Evolutionary conservation across 1,140 invertebrate genomes (phyloP), one percentile per base, ranked within the genome.

Genomic region (Lucilia sericata): DNA sequence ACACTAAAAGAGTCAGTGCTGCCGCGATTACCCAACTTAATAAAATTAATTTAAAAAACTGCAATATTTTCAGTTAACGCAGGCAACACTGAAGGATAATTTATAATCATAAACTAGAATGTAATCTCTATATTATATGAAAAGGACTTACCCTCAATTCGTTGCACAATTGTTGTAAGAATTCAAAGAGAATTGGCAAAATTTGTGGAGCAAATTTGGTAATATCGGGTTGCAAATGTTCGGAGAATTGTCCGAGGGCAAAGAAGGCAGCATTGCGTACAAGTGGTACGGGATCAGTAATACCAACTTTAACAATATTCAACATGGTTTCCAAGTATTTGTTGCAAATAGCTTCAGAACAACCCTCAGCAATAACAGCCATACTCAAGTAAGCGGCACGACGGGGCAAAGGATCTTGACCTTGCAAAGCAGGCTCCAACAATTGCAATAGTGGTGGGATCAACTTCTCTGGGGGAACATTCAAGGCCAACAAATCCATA

Each of bases 171-270:
- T 94, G 92, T 19, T 92, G 91, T 1, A 97, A 90, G 86, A 94
- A 95, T 78, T 95, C 93, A 87, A 96, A 95, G 0, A 97, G 90
- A 36, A 96, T 92, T 2, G 96, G 96, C 49, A 97, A 88, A 19
- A 97, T 88, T 85, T 96, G 93, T 1, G 93, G 90, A 0, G 95
- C 93, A 88, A 93, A 96, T 81, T 94, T 93, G 82, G 94, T 95
- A 36, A 97, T 96, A 17, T 94, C 93, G 0, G 94, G 94, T 90
- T 97, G 96, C 25, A 97, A 90, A 92, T 95, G 93, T 90, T 97
- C 96, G 0, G 96, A 94, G 89, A 96, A 97, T 88, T 97, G 96
- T 0, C 96, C 96, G 1, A 97, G 91, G 1, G 96, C 95, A 91
- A 96, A 97, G 13, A 97, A 92, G 0, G 96, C 96, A 8, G 95